Evolutionary conservation across 2,888 invertebrate species (phyloP), one percentile per base, ranked within the genome.

Genomic region (Microplitis manilae): DNA sequence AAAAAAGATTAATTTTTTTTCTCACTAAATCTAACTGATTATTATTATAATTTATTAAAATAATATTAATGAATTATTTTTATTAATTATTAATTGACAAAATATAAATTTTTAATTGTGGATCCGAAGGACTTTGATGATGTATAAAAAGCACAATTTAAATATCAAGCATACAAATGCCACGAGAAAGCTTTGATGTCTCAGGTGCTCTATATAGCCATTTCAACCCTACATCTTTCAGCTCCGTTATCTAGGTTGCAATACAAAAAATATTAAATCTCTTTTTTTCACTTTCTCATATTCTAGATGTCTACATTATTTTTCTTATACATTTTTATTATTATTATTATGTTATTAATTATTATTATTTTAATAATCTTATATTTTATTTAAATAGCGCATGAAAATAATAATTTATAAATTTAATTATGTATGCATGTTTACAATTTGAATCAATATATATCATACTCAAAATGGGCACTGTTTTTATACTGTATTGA

Each of bases 221-320:
- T 83, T 81, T 84, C 79, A 79, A 83, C 73, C 82, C 73, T 79
- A 65, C 69, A 75, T 79, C 73, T 69, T 77, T 74, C 75, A 61
- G 64, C 40, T 65, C 38, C 38, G 50, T 77, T 61, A 68, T 77
- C 74, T 75, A 67, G 39, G 62, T 61, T 73, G 41, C 65, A 65
- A 76, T 76, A 76, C 76, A 60, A 76, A 76, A 76, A 76, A 76
- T 76, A 76, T 72, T 68, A 15, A 65, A 71, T 65, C 60, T 68
- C 50, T 73, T n/a, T 73, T 68, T 73, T 65, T 59, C 67, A 6
- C 40, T 60, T 15, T 65, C 15, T 50, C 70, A 67, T 40, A 62
- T 40, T 39, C 60, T 61, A 61, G 38, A 50, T 50, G 60, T 61
- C 38, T 38, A 59, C 68, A 64, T 73, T 70, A 62, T 50, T 75